Conservation (phyloP, 2,888 invertebrate genomes). For the Habrosyne pyritoides region DNA sequence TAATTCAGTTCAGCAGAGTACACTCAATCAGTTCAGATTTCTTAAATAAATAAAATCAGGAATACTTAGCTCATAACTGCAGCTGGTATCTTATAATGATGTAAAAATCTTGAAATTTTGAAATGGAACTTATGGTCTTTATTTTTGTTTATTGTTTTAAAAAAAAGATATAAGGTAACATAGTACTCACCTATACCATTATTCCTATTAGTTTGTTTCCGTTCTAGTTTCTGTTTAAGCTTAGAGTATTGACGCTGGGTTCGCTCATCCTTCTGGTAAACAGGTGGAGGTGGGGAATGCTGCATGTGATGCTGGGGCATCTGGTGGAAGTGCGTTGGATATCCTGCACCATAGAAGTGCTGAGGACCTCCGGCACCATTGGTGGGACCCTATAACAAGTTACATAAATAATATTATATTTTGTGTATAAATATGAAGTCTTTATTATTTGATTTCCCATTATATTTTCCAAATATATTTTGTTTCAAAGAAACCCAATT, state of each 20-base stretch:
- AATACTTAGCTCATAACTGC: no score
- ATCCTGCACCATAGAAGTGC: conserved; percentile 86
- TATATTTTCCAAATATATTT: no score
- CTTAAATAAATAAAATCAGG: no score
- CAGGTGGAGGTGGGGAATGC: conserved; percentile 86
- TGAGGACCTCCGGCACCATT: conserved; percentile 88
- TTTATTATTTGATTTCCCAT: no score
- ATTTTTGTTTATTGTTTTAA: no score
- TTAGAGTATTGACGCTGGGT: conserved; percentile 90
- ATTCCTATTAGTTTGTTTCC: conserved; percentile 83
- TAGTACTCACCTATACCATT: conserved; percentile 81
- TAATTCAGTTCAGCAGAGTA: no score
- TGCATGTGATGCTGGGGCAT: conserved; percentile 85
- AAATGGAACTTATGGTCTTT: no score
- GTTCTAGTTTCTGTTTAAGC: conserved; percentile 89
- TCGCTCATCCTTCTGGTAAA: conserved; percentile 90
- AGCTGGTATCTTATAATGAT: no score
- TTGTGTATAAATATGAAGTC: no score
- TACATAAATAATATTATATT: conserved; percentile 11
- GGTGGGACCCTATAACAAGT: conserved; percentile 84
- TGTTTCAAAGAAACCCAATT: no score
- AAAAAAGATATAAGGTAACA: conserved; percentile 7
- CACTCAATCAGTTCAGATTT: no score
- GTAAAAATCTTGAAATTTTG: no score
- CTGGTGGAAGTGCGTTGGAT: conserved; percentile 84